Conservation (phyloP, 2,113 vertebrate genomes). For the Acrocephalus kingi region DNA sequence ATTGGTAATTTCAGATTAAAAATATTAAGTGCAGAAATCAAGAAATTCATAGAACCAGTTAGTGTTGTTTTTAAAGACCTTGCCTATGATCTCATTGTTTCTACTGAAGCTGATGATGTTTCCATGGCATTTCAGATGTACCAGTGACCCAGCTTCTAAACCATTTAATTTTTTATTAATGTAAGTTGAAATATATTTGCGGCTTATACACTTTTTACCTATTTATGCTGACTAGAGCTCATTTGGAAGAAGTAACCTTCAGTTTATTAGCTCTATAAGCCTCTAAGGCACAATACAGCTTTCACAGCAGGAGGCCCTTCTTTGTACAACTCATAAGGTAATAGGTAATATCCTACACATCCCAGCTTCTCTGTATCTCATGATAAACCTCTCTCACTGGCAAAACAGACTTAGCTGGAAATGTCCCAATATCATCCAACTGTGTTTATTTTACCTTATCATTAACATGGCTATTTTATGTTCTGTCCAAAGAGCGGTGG, state of each 20-base stretch:
- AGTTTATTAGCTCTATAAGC: background rate
- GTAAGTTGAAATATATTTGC: background rate
- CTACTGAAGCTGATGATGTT: background rate
- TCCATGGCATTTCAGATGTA: constrained; percentile 29
- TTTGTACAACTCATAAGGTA: background rate
- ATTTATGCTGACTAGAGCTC: background rate
- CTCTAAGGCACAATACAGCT: background rate
- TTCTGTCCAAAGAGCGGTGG: background rate
- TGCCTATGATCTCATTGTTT: background rate
- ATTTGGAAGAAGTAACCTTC: background rate
- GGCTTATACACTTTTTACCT: background rate
- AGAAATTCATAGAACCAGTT: constrained; percentile 15
- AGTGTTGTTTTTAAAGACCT: constrained; percentile 1
- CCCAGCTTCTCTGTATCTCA: background rate
- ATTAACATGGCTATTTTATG: background rate
- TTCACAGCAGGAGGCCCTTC: background rate
- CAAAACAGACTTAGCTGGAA: background rate
- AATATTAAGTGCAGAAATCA: constrained; percentile 44
- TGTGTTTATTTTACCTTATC: background rate
- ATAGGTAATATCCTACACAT: background rate
- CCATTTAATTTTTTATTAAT: background rate
- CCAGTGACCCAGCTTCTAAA: background rate
- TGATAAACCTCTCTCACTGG: fast-evolving
- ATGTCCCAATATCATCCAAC: background rate
- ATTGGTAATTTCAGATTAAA: constrained; percentile 22